Base-by-base conservation (phyloP, 2,888 invertebrate species). In the Hypena proboscidalis region DNA sequence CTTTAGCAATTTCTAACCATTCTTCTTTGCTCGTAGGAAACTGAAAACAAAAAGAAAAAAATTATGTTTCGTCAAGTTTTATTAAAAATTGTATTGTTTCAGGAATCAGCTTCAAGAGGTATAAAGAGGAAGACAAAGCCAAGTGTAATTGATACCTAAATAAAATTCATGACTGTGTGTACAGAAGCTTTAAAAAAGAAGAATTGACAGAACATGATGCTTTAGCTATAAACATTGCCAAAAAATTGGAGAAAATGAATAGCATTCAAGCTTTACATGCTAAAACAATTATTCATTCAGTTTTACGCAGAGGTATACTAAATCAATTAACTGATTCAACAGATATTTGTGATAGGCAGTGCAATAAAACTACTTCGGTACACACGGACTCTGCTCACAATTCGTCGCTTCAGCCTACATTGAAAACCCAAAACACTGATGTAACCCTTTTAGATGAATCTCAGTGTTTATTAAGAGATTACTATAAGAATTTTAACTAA, bases 21-120 rank as follows among this genome's bases (percentile, higher is more conserved):
- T 50, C 49, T 50, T 50, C 44, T 45, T 51, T 42, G 35, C 36
- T 40, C 33, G 37, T 41, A 25, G 51, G 38, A 36, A 51, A 36
- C 42, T 47, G 34, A n/a, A n/a, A n/a, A n/a, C n/a, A n/a, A n/a
- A n/a, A n/a, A n/a, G n/a, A n/a, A n/a, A 29, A 46, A 50, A 35
- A 33, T 22, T 35, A 25, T 27, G 26, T 26, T 25, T 35, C 25
- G 25, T 27, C 35, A 36, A 34, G 13, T 34, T 23, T 36, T 36
- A 36, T 20, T 25, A 26, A 20, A 36, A 15, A 23, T 20, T 20
- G 27, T 35, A 34, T 36, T 41, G 41, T 43, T 43, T 36, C 42
- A 36, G 36, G 36, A 43, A 43, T 36, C 36, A 23, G 23, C 32
- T 39, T 14, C 35, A 35, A 35, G 35, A 35, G 26, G 35, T 15